A percentile compares a stretch with the other conserved stretches of the same genome.
These are phyloP conservation scores for Acrobasis consociella DNA, from an alignment of 2,888 invertebrate species.

Conservation along the genomic window DNA sequence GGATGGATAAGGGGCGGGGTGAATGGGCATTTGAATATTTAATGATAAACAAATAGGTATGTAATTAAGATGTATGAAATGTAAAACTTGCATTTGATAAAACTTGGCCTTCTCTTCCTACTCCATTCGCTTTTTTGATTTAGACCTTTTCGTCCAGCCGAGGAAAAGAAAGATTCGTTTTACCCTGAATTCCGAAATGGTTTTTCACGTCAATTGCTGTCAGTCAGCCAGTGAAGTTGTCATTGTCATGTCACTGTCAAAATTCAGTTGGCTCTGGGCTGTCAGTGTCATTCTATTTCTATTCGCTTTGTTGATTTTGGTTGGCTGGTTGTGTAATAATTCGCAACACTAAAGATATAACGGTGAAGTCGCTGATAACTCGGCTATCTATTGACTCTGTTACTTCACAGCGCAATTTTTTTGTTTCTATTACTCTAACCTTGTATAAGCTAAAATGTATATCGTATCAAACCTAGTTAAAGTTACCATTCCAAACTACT, in stretches of 20 bases:
- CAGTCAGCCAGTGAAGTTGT: neutral
- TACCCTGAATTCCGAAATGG: no score
- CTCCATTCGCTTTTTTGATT: no score
- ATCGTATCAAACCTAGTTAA: slow-evolving; percentile 89
- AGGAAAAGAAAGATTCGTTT: no score
- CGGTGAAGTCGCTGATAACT: slow-evolving; percentile 12
- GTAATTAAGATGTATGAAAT: no score
- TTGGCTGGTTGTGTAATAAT: slow-evolving; percentile 5
- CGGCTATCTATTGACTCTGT: slow-evolving; percentile 18
- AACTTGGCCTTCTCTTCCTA: no score
- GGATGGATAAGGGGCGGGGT: neutral
- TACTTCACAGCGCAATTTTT: slow-evolving; percentile 11
- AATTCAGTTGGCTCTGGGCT: no score
- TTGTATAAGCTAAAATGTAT: slow-evolving; percentile 84
- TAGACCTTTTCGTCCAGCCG: no score
- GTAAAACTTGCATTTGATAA: no score
- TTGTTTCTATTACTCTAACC: neutral
- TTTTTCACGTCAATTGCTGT: no score
- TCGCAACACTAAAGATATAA: neutral
- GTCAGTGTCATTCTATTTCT: neutral
- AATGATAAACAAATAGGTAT: no score
- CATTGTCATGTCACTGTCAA: neutral
- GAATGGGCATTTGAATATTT: neutral
- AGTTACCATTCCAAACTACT: slow-evolving; percentile 91
- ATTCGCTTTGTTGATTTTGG: slow-evolving; percentile 8